These are phyloP conservation scores for Diabrotica undecimpunctata DNA, from an alignment of 1,140 invertebrate species.

Conservation along the genomic window DNA sequence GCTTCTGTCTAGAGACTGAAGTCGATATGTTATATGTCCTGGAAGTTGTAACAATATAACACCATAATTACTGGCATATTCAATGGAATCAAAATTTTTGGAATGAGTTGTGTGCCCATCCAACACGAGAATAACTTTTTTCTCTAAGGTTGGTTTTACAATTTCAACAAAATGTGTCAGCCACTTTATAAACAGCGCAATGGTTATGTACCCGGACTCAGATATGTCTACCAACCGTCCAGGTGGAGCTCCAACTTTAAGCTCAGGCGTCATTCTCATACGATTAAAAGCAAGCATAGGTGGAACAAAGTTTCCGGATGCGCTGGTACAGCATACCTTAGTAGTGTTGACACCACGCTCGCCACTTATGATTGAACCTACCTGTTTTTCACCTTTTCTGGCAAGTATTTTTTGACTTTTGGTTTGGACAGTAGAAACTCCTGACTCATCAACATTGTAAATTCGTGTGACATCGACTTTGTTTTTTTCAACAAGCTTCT, in stretches of 20 bases:
- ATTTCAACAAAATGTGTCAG: slow-evolving; percentile 30
- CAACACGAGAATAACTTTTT: slow-evolving; percentile 34
- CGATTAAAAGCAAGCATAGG: slow-evolving; percentile 41
- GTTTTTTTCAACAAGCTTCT: too few relatives aligned
- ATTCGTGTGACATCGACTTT: too few relatives aligned
- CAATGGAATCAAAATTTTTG: slow-evolving; percentile 29
- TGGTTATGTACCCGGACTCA: slow-evolving; percentile 36
- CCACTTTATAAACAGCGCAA: slow-evolving; percentile 27
- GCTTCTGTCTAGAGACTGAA: slow-evolving; percentile 46
- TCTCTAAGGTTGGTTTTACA: slow-evolving; percentile 26
- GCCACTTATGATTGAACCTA: slow-evolving; percentile 23
- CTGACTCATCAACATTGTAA: too few relatives aligned
- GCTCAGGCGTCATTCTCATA: slow-evolving; percentile 12
- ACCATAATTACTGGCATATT: slow-evolving; percentile 24
- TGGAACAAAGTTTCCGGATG: slow-evolving; percentile 37
- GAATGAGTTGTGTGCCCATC: slow-evolving; percentile 38
- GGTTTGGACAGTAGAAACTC: too few relatives aligned
- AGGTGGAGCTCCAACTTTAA: slow-evolving; percentile 21
- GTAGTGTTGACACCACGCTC: slow-evolving; percentile 47
- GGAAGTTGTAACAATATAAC: slow-evolving; percentile 29
- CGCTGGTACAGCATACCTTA: slow-evolving; percentile 34
- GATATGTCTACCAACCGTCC: slow-evolving; percentile 24
- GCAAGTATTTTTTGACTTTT: too few relatives aligned
- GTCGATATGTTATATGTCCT: slow-evolving; percentile 29
- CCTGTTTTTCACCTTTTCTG: too few relatives aligned